Evolutionary conservation across 2,888 invertebrate genomes (phyloP).

Genomic region (Isoperla grammatica): DNA sequence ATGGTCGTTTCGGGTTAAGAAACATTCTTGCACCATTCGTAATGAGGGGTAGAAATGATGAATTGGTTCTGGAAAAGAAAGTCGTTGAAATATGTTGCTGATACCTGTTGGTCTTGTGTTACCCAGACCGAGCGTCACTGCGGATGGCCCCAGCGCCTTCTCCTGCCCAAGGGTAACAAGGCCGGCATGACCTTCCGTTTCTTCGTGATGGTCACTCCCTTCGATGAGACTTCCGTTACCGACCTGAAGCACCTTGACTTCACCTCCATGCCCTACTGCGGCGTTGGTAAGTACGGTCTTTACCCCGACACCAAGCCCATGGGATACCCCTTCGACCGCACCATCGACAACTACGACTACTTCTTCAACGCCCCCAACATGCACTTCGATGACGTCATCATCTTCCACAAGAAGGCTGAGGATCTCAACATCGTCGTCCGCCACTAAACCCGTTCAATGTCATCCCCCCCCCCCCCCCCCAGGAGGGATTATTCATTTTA

Average conservation of each 20-base stretch:
- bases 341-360: conserved; percentile 39
- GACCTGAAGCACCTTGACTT: conserved; percentile 56
- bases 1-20: too few species aligned
- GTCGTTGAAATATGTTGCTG: too few species aligned
- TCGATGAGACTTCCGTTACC: conserved; percentile 44
- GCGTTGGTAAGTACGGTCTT: conserved; percentile 38
- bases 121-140: conserved; percentile 45
- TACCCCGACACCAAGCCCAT: conserved; percentile 50
- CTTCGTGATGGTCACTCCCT: conserved; percentile 56
- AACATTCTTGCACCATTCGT: too few species aligned
- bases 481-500: not conserved
- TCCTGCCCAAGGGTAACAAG: conserved; percentile 63
- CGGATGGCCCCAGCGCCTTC: conserved; percentile 63
- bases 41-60: too few species aligned
- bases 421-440: conserved; percentile 22
- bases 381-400: conserved; percentile 53
- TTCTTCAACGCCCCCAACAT: conserved; percentile 47
- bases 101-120: too few species aligned
- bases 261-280: conserved; percentile 46
- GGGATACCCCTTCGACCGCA: conserved; percentile 56
- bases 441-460: not conserved
- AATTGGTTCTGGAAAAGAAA: too few species aligned
- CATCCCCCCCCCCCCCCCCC: not conserved
- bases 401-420: conserved; percentile 52
- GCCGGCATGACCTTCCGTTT: conserved; percentile 61